Evolutionary conservation across 2,888 invertebrate species (phyloP).

Genomic region (Oligia strigilis): DNA sequence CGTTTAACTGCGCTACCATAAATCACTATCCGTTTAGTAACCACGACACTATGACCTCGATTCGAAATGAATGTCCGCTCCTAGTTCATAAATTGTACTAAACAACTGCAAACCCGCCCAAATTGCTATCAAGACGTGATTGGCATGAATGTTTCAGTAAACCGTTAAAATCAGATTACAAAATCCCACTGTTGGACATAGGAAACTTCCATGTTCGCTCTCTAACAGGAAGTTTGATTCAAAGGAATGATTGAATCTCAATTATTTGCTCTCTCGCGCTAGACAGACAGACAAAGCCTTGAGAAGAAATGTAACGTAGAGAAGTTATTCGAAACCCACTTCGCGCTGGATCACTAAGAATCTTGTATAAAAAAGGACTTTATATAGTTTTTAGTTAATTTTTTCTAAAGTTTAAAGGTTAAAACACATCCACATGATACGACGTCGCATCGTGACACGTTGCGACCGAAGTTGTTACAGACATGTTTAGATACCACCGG

Average conservation of each 20-base stretch:
- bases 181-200: background rate
- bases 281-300: background rate
- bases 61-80: slow-evolving; percentile 42
- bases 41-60: slow-evolving; percentile 39
- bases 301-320: background rate
- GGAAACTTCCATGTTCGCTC: background rate
- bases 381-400: too few relatives aligned
- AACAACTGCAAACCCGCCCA: slow-evolving; percentile 19
- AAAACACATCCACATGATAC: background rate
- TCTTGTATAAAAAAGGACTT: background rate
- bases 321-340: background rate
- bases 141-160: slow-evolving; percentile 21
- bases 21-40: slow-evolving; percentile 52
- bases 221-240: background rate
- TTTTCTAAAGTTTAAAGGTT: too few relatives aligned
- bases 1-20: slow-evolving; percentile 47
- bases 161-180: slow-evolving; percentile 5
- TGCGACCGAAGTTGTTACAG: background rate
- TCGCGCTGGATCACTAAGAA: background rate
- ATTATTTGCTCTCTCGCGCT: slow-evolving; percentile 8
- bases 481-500: background rate
- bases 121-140: slow-evolving; percentile 31
- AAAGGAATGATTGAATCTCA: slow-evolving; percentile 12
- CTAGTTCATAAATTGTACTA: slow-evolving; percentile 48
- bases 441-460: too few relatives aligned